Evolutionary conservation across 35 echinoderm and acorn worm genomes (phyloP).

Genomic region (Anneissia japonica): DNA sequence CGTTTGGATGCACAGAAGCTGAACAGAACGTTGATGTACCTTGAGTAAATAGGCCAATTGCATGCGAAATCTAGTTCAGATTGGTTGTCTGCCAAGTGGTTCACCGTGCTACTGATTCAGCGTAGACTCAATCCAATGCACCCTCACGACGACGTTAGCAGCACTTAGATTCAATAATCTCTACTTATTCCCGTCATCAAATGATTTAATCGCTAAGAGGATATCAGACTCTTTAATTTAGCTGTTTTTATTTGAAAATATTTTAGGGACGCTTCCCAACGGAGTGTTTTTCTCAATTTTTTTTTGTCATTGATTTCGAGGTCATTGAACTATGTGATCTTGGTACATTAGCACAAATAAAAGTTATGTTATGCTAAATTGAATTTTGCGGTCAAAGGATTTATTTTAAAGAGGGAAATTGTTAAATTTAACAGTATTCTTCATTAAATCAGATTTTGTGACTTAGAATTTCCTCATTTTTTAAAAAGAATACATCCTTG

Average conservation of each 20-base stretch:
- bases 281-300: background rate
- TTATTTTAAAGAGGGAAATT: background rate
- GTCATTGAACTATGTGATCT: background rate
- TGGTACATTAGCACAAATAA: background rate
- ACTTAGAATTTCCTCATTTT: background rate
- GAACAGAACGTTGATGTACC: background rate
- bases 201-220: background rate
- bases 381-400: background rate
- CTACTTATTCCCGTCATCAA: background rate
- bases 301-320: background rate
- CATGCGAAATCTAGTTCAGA: background rate
- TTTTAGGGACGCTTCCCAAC: background rate
- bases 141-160: background rate
- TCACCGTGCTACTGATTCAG: background rate
- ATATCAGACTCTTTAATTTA: background rate
- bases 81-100: background rate
- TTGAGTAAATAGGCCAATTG: background rate
- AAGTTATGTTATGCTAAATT: background rate
- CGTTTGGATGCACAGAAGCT: background rate
- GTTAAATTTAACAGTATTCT: background rate
- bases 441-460: background rate
- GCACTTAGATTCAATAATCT: background rate
- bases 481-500: no score
- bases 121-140: background rate
- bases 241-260: background rate